Evolutionary conservation across 2,797 vertebrate genomes (phyloP).

Genomic region (Acanthornis magna): DNA sequence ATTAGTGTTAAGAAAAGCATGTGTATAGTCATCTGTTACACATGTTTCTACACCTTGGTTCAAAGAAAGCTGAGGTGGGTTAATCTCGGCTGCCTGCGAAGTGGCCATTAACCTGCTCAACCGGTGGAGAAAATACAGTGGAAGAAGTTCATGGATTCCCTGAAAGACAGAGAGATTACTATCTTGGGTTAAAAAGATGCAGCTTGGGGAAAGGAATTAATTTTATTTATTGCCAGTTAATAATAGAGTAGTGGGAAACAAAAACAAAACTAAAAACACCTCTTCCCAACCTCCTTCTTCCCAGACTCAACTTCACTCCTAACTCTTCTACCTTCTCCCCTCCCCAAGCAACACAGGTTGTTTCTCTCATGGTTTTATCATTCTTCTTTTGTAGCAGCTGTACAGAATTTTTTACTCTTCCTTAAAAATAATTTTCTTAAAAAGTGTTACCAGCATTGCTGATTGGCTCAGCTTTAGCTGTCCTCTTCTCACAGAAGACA

Average conservation of each 20-base stretch:
- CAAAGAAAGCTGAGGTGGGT: background rate
- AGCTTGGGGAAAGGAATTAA: background rate
- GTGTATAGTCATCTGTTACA: background rate
- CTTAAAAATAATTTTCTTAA: background rate
- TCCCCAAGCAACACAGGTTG: rapidly evolving
- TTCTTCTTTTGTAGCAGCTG: background rate
- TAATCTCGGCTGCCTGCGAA: background rate
- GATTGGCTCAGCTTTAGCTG: background rate
- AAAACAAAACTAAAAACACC: background rate
- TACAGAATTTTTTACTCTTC: background rate
- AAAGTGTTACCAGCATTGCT: rapidly evolving
- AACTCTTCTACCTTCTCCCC: background rate
- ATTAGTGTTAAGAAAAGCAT: background rate
- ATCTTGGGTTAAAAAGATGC: background rate
- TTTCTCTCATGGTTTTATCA: background rate
- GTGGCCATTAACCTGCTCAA: background rate
- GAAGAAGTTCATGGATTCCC: background rate
- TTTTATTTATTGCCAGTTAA: background rate
- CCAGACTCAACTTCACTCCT: background rate
- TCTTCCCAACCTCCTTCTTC: background rate
- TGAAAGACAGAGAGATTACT: background rate
- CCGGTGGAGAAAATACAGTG: background rate
- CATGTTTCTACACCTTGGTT: background rate
- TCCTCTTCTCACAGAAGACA: background rate
- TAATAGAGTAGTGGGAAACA: background rate